Percentiles rank a stretch among this genome's conserved stretches.
phyloP scores from a whole-genome alignment of 2,888 invertebrate genomes.

The Euclidia mi region DNA sequence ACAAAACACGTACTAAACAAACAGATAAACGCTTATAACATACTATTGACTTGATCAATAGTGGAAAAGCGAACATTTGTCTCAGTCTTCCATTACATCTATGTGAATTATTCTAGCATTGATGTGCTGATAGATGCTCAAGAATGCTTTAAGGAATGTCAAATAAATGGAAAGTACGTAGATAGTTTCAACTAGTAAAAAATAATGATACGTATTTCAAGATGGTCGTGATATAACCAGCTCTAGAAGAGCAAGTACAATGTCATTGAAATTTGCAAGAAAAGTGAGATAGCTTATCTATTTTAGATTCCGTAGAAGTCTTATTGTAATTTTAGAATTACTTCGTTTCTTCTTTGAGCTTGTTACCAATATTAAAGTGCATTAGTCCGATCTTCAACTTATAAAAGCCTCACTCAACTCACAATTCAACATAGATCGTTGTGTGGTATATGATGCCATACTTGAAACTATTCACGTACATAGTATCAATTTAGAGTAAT shows the following conservation, averaged over 20 bases:
- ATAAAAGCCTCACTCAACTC: constrained; percentile 3
- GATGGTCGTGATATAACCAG: no score
- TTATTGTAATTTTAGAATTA: not conserved
- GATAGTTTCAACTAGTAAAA: constrained; percentile 30
- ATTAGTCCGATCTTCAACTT: not conserved
- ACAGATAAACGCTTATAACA: constrained; percentile 69
- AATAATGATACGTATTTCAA: not conserved
- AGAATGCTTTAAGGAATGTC: constrained; percentile 80
- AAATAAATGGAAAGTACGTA: constrained; percentile 51
- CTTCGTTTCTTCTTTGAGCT: constrained; percentile 3
- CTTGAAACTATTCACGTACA: constrained; percentile 39
- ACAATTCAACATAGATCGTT: constrained; percentile 1
- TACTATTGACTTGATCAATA: constrained; percentile 85
- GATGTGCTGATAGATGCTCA: constrained; percentile 59
- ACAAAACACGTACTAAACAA: constrained; percentile 49
- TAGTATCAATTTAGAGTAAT: constrained; percentile 85
- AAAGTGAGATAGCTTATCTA: not conserved
- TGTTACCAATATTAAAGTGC: not conserved
- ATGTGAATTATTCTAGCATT: constrained; percentile 66
- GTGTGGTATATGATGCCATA: constrained; percentile 3
- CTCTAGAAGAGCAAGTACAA: no score
- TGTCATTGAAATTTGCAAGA: not conserved
- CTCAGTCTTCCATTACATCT: constrained; percentile 75
- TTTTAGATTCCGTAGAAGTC: not conserved
- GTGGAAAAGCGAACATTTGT: constrained; percentile 76